These are phyloP conservation scores for Anoplopoma fimbria DNA, from an alignment of 2,113 vertebrate species.

Conservation along the genomic window DNA sequence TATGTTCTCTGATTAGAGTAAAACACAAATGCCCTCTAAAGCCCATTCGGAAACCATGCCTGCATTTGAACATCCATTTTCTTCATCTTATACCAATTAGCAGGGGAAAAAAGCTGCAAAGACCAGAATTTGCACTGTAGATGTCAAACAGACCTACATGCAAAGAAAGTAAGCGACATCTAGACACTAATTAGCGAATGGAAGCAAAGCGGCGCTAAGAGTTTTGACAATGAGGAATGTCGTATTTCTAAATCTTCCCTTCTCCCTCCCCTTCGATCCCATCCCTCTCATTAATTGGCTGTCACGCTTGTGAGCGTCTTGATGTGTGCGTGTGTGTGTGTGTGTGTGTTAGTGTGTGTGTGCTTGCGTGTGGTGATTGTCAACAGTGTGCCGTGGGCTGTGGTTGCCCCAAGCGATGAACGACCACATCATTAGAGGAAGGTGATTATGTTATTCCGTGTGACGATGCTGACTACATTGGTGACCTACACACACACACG, in stretches of 20 bases:
- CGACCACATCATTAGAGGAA: constrained; percentile 64
- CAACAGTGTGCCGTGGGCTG: constrained; percentile 53
- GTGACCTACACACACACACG: constrained; percentile 32
- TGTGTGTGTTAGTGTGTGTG: constrained; percentile 37
- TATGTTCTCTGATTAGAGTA: constrained; percentile 1
- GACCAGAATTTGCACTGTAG: constrained; percentile 14
- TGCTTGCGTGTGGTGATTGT: constrained; percentile 32
- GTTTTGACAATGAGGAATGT: constrained; percentile 71
- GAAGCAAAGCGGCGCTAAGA: constrained; percentile 58
- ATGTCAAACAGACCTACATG: constrained; percentile 49
- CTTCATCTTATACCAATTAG: constrained; percentile 48
- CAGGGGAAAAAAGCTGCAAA: constrained; percentile 30
- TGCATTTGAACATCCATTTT: constrained; percentile 23
- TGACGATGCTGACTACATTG: constrained; percentile 19
- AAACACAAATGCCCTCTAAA: constrained; percentile 16
- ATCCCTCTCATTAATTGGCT: constrained; percentile 66
- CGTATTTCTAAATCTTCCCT: constrained; percentile 39
- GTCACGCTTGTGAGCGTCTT: constrained; percentile 44
- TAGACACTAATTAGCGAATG: constrained; percentile 67
- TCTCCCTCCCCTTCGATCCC: constrained; percentile 25
- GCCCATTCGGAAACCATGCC: not conserved
- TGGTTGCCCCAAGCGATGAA: constrained; percentile 45
- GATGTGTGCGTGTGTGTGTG: constrained; percentile 44
- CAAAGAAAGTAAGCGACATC: constrained; percentile 31
- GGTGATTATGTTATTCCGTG: constrained; percentile 62